These are phyloP conservation scores for Fragum fragum DNA, from an alignment of 2,888 invertebrate genomes.

Conservation along the genomic window DNA sequence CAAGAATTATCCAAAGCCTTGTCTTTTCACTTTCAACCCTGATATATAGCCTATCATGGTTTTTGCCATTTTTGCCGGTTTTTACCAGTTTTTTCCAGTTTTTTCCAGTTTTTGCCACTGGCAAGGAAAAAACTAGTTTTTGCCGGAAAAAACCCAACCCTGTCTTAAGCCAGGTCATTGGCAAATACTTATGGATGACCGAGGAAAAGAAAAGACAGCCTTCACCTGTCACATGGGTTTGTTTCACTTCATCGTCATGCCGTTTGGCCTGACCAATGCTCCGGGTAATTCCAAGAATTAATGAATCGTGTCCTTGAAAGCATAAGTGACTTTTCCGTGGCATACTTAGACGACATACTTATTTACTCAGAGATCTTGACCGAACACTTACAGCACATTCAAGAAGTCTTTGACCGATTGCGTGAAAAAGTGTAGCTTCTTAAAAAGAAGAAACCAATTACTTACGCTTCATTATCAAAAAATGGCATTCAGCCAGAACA, in stretches of 20 bases:
- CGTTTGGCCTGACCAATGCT: conserved; percentile 44
- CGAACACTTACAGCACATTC: conserved; percentile 3
- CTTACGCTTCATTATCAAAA: background rate
- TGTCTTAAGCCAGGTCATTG: conserved; percentile 49
- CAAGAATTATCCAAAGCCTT: too few relatives aligned
- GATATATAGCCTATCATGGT: too few relatives aligned
- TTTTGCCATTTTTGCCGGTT: too few relatives aligned
- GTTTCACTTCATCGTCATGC: conserved; percentile 46
- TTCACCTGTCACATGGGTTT: conserved; percentile 48
- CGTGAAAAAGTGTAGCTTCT: background rate
- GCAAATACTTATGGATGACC: conserved; percentile 40
- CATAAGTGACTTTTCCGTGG: conserved; percentile 33
- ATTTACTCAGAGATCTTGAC: background rate
- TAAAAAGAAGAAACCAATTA: conserved; percentile 13
- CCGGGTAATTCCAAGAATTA: conserved; percentile 45
- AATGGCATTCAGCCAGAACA: conserved; percentile 1
- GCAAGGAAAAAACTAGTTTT: too few relatives aligned
- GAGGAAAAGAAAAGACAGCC: conserved; percentile 48
- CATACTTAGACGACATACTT: background rate
- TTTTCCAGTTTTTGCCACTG: too few relatives aligned
- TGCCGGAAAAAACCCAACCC: too few relatives aligned
- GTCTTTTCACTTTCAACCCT: too few relatives aligned
- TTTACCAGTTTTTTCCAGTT: too few relatives aligned
- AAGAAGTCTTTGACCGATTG: background rate
- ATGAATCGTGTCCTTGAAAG: conserved; percentile 52